phyloP scores from a whole-genome alignment of 2,888 invertebrate genomes.

The Tetranychus piercei region DNA sequence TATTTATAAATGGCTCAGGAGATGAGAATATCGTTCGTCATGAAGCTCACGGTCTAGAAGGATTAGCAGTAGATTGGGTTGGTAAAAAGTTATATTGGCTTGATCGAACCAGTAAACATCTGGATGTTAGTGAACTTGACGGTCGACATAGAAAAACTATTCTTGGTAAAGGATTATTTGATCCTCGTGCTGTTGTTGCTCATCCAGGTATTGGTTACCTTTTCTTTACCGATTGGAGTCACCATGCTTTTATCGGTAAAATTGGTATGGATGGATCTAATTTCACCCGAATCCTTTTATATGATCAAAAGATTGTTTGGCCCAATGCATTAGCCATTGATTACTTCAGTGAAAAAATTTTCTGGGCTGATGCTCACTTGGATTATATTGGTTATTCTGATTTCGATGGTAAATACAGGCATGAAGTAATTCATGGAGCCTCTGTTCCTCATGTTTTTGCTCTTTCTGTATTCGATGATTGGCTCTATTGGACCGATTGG shows the following conservation, averaged over 20 bases:
- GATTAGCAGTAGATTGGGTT: slow-evolving; percentile 52
- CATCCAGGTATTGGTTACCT: slow-evolving; percentile 76
- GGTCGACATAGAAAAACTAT: slow-evolving; percentile 77
- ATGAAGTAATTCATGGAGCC: slow-evolving; percentile 54
- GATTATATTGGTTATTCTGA: slow-evolving; percentile 84
- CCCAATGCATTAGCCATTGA: slow-evolving; percentile 93
- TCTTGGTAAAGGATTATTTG: slow-evolving; percentile 56
- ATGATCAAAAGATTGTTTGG: slow-evolving; percentile 91
- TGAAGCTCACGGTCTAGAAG: slow-evolving; percentile 89
- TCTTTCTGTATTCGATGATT: slow-evolving; percentile 76
- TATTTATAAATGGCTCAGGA: slow-evolving; percentile 38
- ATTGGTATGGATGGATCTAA: slow-evolving; percentile 92
- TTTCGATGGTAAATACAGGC: slow-evolving; percentile 70
- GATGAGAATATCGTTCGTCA: slow-evolving; percentile 69
- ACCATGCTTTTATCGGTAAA: slow-evolving; percentile 81
- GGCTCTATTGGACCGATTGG: slow-evolving; percentile 92
- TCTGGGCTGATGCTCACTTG: slow-evolving; percentile 94
- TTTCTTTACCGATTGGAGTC: slow-evolving; percentile 80
- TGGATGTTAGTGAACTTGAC: slow-evolving; percentile 83
- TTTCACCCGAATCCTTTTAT: slow-evolving; percentile 64
- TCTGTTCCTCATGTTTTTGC: slow-evolving; percentile 89
- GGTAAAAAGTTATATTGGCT: slow-evolving; percentile 81
- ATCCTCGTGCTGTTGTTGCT: slow-evolving; percentile 81
- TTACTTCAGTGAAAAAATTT: slow-evolving; percentile 80
- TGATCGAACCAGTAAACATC: slow-evolving; percentile 78